A percentile compares a stretch with the other conserved stretches of the same genome.
These are phyloP conservation scores for Corvus cornix DNA, from an alignment of 2,113 vertebrate genomes.

Conservation along the genomic window DNA sequence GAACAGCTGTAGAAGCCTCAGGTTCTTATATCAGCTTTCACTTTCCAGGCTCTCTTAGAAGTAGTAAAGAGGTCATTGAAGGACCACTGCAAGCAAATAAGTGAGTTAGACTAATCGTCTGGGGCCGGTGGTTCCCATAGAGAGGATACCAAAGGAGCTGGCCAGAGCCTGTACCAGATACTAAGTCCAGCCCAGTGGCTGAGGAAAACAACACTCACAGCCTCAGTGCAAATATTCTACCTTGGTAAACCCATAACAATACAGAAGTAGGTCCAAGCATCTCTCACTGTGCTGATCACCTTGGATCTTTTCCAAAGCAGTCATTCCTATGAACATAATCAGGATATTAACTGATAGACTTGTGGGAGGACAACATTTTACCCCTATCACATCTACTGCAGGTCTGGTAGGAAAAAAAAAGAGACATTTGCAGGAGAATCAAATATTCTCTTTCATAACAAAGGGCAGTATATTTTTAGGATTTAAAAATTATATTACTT, in stretches of 20 bases:
- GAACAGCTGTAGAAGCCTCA: neutral
- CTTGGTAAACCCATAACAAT: neutral
- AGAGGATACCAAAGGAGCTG: neutral
- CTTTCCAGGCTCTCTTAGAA: neutral
- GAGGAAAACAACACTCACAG: neutral
- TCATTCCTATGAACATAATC: neutral
- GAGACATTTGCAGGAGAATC: neutral
- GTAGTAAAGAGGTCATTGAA: neutral
- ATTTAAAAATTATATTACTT: conserved; percentile 3
- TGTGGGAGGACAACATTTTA: neutral
- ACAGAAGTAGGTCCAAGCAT: neutral
- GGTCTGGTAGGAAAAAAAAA: neutral
- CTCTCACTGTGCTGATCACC: neutral
- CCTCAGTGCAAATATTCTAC: neutral
- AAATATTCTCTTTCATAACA: conserved; percentile 34
- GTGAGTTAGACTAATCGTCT: neutral
- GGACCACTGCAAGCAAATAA: neutral
- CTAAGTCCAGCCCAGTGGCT: neutral
- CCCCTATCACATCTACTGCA: neutral
- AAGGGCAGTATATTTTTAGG: conserved; percentile 26
- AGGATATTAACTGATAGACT: neutral
- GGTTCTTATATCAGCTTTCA: neutral
- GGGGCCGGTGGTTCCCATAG: neutral
- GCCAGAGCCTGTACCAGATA: neutral
- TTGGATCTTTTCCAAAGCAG: neutral